Percentiles rank a stretch among this genome's conserved stretches.
These are phyloP conservation scores for Metopia argyrocephala DNA, from an alignment of 2,888 invertebrate species.

Conservation along the genomic window DNA sequence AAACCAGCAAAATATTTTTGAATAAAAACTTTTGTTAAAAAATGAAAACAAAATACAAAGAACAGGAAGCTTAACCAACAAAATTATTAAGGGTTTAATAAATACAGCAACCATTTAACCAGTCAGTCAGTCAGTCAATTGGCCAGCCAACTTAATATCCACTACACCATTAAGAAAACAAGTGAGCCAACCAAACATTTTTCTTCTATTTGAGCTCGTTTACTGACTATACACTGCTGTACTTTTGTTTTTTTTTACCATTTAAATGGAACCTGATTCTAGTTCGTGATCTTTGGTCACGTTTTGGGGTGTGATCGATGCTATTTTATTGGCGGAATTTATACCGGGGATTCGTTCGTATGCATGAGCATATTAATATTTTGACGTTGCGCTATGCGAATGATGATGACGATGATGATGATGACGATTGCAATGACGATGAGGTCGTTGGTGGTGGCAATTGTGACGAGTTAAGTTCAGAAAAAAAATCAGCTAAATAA, in stretches of 20 bases:
- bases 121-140: neutral
- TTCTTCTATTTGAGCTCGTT: conserved; percentile 41
- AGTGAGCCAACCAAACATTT: conserved; percentile 1
- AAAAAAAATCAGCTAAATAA: neutral
- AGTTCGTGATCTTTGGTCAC: conserved; percentile 74
- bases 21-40: too few species aligned
- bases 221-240: conserved; percentile 6
- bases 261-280: conserved; percentile 66
- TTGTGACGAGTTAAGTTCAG: conserved; percentile 26
- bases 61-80: conserved; percentile 57
- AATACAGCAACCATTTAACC: conserved; percentile 14
- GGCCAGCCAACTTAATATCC: neutral
- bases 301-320: conserved; percentile 76
- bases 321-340: conserved; percentile 76
- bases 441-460: conserved; percentile 4
- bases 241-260: neutral
- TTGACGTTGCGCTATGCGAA: conserved; percentile 51
- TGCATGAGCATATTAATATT: conserved; percentile 58
- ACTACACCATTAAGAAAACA: neutral
- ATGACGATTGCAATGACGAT: conserved; percentile 13
- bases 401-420: conserved; percentile 29
- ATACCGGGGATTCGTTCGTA: conserved; percentile 65
- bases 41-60: too few species aligned
- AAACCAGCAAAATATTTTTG: neutral
- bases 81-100: conserved; percentile 52